These are phyloP conservation scores for Epistrophe eligans DNA, from an alignment of 2,888 invertebrate species.

Conservation along the genomic window DNA sequence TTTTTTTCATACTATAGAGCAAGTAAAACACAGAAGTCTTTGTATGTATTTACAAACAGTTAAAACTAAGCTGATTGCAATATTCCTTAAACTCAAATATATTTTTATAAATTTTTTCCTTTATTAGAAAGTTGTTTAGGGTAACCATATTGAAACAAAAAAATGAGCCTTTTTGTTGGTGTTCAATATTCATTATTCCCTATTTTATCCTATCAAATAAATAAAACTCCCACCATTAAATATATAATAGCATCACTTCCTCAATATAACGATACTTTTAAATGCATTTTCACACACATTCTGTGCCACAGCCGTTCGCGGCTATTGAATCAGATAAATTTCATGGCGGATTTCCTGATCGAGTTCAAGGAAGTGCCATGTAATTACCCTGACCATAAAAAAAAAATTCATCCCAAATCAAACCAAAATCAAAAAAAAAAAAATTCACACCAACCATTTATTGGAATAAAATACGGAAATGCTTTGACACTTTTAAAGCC, in stretches of 20 bases:
- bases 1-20: no score
- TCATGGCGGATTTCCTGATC: slow-evolving; percentile 42
- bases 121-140: no score
- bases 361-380: slow-evolving; percentile 21
- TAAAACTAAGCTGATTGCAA: not conserved
- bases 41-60: not conserved
- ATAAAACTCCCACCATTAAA: slow-evolving; percentile 26
- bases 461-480: slow-evolving; percentile 62
- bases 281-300: slow-evolving; percentile 29
- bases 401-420: slow-evolving; percentile 27
- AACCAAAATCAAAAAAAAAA: slow-evolving; percentile 13
- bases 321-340: slow-evolving; percentile 44
- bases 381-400: slow-evolving; percentile 59
- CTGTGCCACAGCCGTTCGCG: not conserved
- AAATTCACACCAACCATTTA: slow-evolving; percentile 56
- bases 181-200: not conserved
- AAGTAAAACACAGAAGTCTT: not conserved
- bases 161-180: no score
- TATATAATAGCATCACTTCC: slow-evolving; percentile 25
- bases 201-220: not conserved
- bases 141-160: no score
- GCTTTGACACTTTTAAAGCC: slow-evolving; percentile 74
- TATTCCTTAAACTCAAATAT: not conserved
- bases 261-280: slow-evolving; percentile 38
- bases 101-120: not conserved